Conservation (phyloP, 2,888 invertebrate species). For the Alcis repandata region DNA sequence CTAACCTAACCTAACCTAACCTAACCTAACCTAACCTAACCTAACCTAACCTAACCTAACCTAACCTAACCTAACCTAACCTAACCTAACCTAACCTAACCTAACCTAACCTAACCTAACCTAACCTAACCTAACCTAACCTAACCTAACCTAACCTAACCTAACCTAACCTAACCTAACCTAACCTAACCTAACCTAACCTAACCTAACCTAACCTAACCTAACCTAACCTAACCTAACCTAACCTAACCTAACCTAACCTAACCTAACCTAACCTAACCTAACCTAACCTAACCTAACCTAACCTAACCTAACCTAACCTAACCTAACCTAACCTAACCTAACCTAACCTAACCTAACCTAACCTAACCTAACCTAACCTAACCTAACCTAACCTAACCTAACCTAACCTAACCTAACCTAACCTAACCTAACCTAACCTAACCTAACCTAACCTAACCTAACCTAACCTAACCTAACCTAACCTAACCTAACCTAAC, state of each 20-base stretch:
- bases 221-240: constrained; percentile 40
- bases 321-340: constrained; percentile 44
- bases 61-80: constrained; percentile 40
- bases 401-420: constrained; percentile 45
- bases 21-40: constrained; percentile 37
- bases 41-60: constrained; percentile 41
- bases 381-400: constrained; percentile 44
- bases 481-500: constrained; percentile 28
- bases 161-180: constrained; percentile 50
- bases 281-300: constrained; percentile 40
- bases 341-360: constrained; percentile 43
- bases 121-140: constrained; percentile 50
- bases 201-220: constrained; percentile 46
- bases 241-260: constrained; percentile 42
- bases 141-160: constrained; percentile 47
- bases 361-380: constrained; percentile 42
- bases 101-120: constrained; percentile 46
- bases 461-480: constrained; percentile 28
- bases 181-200: constrained; percentile 50
- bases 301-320: constrained; percentile 45
- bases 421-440: constrained; percentile 45
- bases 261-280: constrained; percentile 41
- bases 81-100: constrained; percentile 41
- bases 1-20: constrained; percentile 38
- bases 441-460: constrained; percentile 37